Base-by-base conservation (phyloP, 30 jellyfish, hydroid and myxozoan genomes). In the Cassiopea andromeda region DNA sequence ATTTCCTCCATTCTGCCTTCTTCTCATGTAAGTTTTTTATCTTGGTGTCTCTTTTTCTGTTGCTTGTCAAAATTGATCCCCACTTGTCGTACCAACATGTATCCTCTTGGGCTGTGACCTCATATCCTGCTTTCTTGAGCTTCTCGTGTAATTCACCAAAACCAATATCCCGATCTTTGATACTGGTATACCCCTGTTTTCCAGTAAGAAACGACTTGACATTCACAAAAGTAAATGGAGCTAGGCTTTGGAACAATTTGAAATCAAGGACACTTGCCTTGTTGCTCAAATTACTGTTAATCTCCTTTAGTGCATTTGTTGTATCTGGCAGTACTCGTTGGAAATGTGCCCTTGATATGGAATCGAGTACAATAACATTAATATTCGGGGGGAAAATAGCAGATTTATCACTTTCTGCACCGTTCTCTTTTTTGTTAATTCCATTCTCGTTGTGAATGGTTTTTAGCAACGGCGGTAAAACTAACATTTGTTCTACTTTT, bases 31-130 rank as follows among this genome's bases (percentile, higher is more conserved):
- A 13, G 17, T 48, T 43, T 73, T 57, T 50, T 7, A 86, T 13
- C 14, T 82, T 48, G 15, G 71, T 58, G 14, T 47, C 81, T 18
- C 94, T 18, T 80, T 94, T 94, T 57, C 85, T 87, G 80, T 83
- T 89, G 82, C 98, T 88, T 9, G 98, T 88, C 19, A 91, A n/a
- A 1, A 93, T 57, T 6, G 98, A 87, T 27, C 98, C 98, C 97
- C 97, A 89, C 47, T 81, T 87, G 71, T 94, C 98, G 76, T 82
- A 81, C 98, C 98, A 94, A 57, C 98, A 94, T 45, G 98, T 83
- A 67, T 94, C 98, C 78, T 94, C 98, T 72, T 94, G 98, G 18
- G 90, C 76, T 79, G 80, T 78, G 15, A 93, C 90, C 78, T 81
- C 91, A 58, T 94, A 94, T 4, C 92, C 97, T 44, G 48, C 69